Base-by-base conservation (phyloP, 2,888 invertebrate genomes). In the Orchesella flavescens region DNA sequence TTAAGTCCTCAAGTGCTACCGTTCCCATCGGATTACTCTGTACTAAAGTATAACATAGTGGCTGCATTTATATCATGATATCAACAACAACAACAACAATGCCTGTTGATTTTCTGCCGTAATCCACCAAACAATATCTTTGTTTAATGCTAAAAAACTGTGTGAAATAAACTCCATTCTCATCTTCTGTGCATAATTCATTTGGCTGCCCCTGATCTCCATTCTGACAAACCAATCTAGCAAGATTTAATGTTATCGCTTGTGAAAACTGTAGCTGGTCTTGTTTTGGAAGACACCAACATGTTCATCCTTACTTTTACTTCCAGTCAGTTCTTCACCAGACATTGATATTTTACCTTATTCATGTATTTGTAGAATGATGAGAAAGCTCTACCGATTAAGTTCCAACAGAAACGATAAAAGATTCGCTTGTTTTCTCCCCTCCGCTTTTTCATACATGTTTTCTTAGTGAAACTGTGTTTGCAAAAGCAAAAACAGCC, bases 201-300 rank as follows among this genome's bases (percentile, higher is more conserved):
- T 74, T 63, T 65, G 63, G 23, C 24, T 72, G 57, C 21, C 24
- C 2, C 24, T 63, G 63, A 74, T 63, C 74, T 74, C 43, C 34
- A 59, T 49, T 66, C 43, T 63, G 53, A 66, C 4, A 44, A 76
- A 17, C 74, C 24, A 57, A 66, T 76, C 76, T 43, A 46, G 61
- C 34, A 53, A 71, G 78, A 78, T 78, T 78, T 71, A 71, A 63
- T 63, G 43, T 71, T 78, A 78, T 78, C 78, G 49, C 78, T 78
- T 71, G 71, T 72, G 49, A 69, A 78, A 78, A 59, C 61, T 17
- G 23, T 44, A 34, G 7, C 15, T 23, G 23, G 23, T 5, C 24
- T 17, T 49, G 13, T 53, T 49, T 49, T 43, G 3, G 9, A 69
- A 59, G 68, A 21, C 69, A 61, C 34, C 69, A 68, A 15, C 24